Conservation (phyloP, 2,797 vertebrate genomes). For the Odontamblyopus lacepedii region DNA sequence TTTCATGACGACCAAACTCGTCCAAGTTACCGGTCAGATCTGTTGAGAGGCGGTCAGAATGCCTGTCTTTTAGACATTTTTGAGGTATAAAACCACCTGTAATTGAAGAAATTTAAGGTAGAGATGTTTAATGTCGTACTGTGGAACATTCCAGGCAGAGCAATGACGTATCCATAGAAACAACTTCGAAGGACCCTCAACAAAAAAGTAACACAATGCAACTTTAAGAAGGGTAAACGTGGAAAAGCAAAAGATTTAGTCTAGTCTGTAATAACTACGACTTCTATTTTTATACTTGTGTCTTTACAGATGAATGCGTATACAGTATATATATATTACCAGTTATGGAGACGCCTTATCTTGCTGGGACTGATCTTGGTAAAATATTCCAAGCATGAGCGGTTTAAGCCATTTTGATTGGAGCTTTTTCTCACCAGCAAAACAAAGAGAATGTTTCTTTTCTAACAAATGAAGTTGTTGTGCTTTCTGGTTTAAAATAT, state of each 20-base stretch:
- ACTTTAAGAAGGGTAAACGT: not conserved
- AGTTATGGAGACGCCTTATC: conserved; percentile 6
- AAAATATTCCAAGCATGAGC: not conserved
- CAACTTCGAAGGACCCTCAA: too few relatives aligned
- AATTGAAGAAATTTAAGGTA: too few relatives aligned
- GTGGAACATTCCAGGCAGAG: too few relatives aligned
- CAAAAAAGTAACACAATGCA: too few relatives aligned
- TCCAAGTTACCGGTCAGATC: too few relatives aligned
- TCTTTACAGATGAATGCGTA: conserved; percentile 1
- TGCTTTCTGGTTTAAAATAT: conserved; percentile 46
- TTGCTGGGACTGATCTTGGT: too few relatives aligned
- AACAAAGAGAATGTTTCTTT: conserved; percentile 60
- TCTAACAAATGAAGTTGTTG: conserved; percentile 10
- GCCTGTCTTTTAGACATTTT: too few relatives aligned
- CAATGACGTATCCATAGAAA: too few relatives aligned
- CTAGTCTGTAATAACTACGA: conserved; percentile 37
- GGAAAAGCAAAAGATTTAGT: not conserved
- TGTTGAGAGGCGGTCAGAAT: too few relatives aligned
- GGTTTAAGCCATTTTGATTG: conserved; percentile 65
- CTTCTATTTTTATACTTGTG: conserved; percentile 64
- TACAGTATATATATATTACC: not conserved
- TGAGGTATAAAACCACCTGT: too few relatives aligned
- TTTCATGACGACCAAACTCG: too few relatives aligned
- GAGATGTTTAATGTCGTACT: too few relatives aligned
- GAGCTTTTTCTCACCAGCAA: conserved; percentile 62